Percentiles rank a stretch among this genome's conserved stretches.
Evolutionary conservation across 1,140 invertebrate species (phyloP).

Genomic region (Trichonephila clavata): DNA sequence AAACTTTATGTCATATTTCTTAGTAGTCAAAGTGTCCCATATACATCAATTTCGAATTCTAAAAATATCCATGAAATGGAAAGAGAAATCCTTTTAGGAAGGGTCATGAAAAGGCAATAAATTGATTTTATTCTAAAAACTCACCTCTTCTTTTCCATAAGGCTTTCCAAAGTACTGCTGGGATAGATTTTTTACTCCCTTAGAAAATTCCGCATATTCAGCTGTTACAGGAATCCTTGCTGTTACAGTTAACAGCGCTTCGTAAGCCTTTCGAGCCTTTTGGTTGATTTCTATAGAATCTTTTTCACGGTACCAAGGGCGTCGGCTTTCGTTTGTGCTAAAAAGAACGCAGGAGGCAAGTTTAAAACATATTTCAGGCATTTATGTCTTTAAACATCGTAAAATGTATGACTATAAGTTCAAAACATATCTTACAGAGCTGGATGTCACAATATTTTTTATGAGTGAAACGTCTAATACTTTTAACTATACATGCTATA

Average conservation of each 20-base stretch:
- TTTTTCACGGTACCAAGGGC: conserved; percentile 91
- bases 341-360: neutral
- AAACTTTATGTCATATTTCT: neutral
- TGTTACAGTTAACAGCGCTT: conserved; percentile 94
- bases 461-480: too few species aligned
- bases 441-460: too few species aligned
- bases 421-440: too few species aligned
- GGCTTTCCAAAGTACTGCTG: conserved; percentile 89
- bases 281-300: conserved; percentile 91
- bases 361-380: too few species aligned
- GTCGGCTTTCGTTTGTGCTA: conserved; percentile 82
- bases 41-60: neutral
- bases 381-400: too few species aligned
- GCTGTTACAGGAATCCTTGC: conserved; percentile 88
- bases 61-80: neutral
- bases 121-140: neutral
- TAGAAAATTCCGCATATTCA: conserved; percentile 85
- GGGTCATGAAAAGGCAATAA: neutral
- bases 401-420: too few species aligned
- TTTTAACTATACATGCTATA: too few species aligned
- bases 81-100: neutral
- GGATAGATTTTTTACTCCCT: conserved; percentile 88
- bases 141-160: conserved; percentile 82
- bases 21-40: neutral
- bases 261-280: conserved; percentile 92